phyloP scores from a whole-genome alignment of 2,113 vertebrate species.

The Amphiprion percula region DNA sequence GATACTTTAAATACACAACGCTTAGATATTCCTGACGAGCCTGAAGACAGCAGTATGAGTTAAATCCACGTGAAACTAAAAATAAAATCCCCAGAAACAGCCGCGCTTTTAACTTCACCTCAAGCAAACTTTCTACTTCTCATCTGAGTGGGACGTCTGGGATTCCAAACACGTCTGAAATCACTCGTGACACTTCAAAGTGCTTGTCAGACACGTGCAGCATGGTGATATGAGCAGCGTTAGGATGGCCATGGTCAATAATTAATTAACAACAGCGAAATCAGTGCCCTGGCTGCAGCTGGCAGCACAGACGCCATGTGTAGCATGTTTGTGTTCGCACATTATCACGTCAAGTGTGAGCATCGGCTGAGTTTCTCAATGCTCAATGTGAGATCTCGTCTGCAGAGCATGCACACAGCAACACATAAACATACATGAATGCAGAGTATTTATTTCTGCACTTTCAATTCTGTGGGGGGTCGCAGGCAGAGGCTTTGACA shows the following conservation, averaged over 20 bases:
- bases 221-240: constrained; percentile 4
- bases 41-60: constrained; percentile 2
- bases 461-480: background rate
- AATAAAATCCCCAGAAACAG: constrained; percentile 29
- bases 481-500: background rate
- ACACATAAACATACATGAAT: background rate
- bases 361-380: background rate
- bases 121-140: constrained; percentile 11
- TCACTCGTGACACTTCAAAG: constrained; percentile 4
- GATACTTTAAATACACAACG: too few species aligned
- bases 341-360: constrained; percentile 1
- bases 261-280: constrained; percentile 39
- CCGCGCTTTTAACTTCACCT: background rate
- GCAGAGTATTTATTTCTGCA: background rate
- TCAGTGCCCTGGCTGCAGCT: constrained; percentile 25
- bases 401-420: background rate
- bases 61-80: constrained; percentile 39
- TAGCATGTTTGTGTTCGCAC: constrained; percentile 12
- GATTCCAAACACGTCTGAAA: background rate
- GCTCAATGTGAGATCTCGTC: background rate
- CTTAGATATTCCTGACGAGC: background rate
- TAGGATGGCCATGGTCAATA: constrained; percentile 49
- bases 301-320: background rate
- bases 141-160: background rate
- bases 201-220: constrained; percentile 18